Conservation (phyloP, 2,888 invertebrate genomes). For the Drosophila anomelani region DNA sequence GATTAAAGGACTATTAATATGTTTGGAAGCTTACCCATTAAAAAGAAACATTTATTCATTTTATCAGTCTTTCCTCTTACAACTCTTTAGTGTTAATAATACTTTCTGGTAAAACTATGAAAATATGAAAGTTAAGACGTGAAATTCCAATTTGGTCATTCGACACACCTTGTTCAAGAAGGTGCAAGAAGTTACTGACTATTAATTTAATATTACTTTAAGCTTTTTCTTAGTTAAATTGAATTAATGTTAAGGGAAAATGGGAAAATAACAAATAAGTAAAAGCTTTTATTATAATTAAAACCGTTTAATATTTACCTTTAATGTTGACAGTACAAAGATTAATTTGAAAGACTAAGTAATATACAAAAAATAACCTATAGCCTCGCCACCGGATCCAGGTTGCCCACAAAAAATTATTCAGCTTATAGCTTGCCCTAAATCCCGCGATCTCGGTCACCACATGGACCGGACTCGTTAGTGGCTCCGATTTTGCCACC, state of each 20-base stretch:
- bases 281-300: too few species aligned
- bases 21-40: background rate
- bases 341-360: too few species aligned
- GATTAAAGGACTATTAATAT: too few species aligned
- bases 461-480: constrained; percentile 26
- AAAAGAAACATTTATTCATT: background rate
- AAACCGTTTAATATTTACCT: too few species aligned
- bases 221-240: background rate
- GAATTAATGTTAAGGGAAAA: too few species aligned
- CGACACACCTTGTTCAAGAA: background rate
- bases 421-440: background rate
- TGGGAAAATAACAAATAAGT: too few species aligned
- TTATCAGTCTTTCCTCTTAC: background rate
- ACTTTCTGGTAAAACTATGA: background rate
- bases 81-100: background rate
- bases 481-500: constrained; percentile 22
- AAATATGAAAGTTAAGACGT: background rate
- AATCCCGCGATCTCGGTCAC: constrained; percentile 13
- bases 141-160: constrained; percentile 10
- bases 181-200: background rate
- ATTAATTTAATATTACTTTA: too few species aligned
- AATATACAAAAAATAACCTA: too few species aligned
- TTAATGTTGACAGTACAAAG: too few species aligned
- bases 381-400: background rate
- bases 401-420: background rate